These are phyloP conservation scores for Drosophila kanapiae DNA, from an alignment of 1,140 invertebrate species.

Conservation along the genomic window DNA sequence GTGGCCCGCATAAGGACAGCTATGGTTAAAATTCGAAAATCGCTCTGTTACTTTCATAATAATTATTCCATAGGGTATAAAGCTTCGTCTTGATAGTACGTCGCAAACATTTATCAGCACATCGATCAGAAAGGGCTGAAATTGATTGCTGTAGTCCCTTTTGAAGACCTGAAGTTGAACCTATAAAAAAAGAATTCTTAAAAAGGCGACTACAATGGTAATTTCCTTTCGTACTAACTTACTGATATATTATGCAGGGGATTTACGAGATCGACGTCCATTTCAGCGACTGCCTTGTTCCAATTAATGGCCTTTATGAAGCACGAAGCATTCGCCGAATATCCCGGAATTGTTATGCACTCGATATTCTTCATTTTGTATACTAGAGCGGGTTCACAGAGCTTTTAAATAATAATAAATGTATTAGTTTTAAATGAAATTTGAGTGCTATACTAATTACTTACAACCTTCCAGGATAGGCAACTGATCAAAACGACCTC, in stretches of 20 bases:
- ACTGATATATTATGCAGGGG: constrained; percentile 41
- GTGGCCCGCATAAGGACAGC: constrained; percentile 40
- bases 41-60: not conserved
- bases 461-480: constrained; percentile 8
- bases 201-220: not conserved
- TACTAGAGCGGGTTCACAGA: constrained; percentile 17
- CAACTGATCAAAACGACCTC: not conserved
- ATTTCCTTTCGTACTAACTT: not conserved
- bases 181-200: not conserved
- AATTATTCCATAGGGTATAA: constrained; percentile 23
- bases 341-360: not conserved
- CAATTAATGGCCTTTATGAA: constrained; percentile 42
- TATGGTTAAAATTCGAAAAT: constrained; percentile 49
- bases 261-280: constrained; percentile 39
- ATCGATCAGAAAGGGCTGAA: constrained; percentile 52
- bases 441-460: not conserved
- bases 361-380: constrained; percentile 54
- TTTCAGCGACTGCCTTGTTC: constrained; percentile 42
- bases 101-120: constrained; percentile 31
- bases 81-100: constrained; percentile 16
- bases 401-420: not conserved
- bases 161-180: constrained; percentile 17
- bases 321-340: constrained; percentile 19
- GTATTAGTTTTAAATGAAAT: not conserved
- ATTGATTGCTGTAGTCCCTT: constrained; percentile 48